Evolutionary conservation across 37 sponge, comb jelly and placozoan species (phyloP).

Genomic region (Oscarella lobularis): DNA sequence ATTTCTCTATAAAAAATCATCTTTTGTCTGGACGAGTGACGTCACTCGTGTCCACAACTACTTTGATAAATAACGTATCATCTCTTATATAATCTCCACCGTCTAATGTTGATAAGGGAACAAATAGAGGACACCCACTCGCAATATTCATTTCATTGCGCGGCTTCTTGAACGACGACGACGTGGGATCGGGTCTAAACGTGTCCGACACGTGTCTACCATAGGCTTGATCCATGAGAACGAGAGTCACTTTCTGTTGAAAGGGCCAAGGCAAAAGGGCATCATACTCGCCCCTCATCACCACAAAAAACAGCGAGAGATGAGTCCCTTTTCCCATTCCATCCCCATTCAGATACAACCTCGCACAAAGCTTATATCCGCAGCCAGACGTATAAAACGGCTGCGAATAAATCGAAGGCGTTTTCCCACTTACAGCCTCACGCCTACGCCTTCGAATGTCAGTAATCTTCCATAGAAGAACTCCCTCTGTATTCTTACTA

Average conservation of each 20-base stretch:
- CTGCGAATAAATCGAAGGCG: conserved; percentile 58
- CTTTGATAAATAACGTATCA: not conserved
- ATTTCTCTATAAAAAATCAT: too few relatives aligned
- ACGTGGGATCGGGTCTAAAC: conserved; percentile 1
- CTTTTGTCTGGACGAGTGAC: too few relatives aligned
- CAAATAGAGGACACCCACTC: not conserved
- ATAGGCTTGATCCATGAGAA: not conserved
- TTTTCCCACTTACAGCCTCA: conserved; percentile 52
- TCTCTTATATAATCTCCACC: not conserved
- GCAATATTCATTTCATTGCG: not conserved
- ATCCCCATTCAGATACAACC: conserved; percentile 79
- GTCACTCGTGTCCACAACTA: not conserved
- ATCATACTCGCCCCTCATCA: conserved; percentile 76
- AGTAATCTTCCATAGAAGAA: conserved; percentile 68
- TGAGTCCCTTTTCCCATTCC: conserved; percentile 55
- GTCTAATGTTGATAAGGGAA: not conserved
- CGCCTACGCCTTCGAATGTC: conserved; percentile 43
- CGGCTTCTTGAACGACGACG: conserved; percentile 13
- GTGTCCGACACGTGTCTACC: conserved; percentile 14
- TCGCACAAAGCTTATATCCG: conserved; percentile 79
- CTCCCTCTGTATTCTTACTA: too few relatives aligned
- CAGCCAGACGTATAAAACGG: conserved; percentile 30
- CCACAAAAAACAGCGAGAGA: conserved; percentile 66
- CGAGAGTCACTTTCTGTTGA: conserved; percentile 28
- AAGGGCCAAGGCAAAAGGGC: conserved; percentile 70